phyloP scores from a whole-genome alignment of 2,888 invertebrate species.

The Agrochola litura region DNA sequence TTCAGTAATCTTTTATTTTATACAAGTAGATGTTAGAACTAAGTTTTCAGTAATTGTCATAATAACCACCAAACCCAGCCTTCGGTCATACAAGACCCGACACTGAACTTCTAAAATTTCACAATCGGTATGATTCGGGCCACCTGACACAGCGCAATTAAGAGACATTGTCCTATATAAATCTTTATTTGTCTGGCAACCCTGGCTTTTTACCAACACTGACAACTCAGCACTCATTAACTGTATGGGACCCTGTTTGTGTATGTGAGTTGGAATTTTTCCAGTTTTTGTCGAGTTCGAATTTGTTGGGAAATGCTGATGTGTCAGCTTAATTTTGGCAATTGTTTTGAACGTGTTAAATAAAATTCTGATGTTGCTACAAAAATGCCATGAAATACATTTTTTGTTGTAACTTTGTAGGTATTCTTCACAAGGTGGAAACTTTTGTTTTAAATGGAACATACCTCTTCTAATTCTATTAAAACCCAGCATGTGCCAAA shows the following conservation, averaged over 20 bases:
- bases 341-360: conserved; percentile 40
- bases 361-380: conserved; percentile 3
- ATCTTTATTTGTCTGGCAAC: conserved; percentile 76
- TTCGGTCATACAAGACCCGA: conserved; percentile 8
- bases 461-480: conserved; percentile 16
- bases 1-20: no score
- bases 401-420: neutral
- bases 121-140: conserved; percentile 59
- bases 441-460: conserved; percentile 1
- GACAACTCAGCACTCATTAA: conserved; percentile 69
- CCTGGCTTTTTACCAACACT: conserved; percentile 68
- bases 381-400: neutral
- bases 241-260: conserved; percentile 57
- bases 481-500: conserved; percentile 21
- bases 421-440: neutral
- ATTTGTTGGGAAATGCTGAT: conserved; percentile 47
- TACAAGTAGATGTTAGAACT: neutral
- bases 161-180: conserved; percentile 79
- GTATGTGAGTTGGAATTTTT: conserved; percentile 60
- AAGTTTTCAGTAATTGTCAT: neutral
- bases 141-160: conserved; percentile 78
- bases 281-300: conserved; percentile 43
- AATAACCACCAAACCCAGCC: neutral
- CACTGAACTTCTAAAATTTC: conserved; percentile 50
- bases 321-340: conserved; percentile 46